Percentiles rank a stretch among this genome's conserved stretches.
These are phyloP conservation scores for Microdon myrmicae DNA, from an alignment of 2,888 invertebrate species.

Conservation along the genomic window DNA sequence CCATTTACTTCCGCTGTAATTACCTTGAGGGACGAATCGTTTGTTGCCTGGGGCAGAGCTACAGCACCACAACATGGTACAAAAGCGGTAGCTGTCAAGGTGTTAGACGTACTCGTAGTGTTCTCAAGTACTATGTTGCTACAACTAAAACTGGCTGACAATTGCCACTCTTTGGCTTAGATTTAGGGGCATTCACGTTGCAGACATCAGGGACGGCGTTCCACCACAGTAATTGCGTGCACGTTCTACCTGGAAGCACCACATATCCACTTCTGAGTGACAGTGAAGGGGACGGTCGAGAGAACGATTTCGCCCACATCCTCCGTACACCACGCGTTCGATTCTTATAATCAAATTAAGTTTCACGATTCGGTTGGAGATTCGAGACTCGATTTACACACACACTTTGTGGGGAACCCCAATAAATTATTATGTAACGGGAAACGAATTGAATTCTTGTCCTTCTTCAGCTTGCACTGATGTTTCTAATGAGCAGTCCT, in stretches of 20 bases:
- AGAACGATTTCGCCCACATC: conserved; percentile 26
- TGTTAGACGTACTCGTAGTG: not conserved
- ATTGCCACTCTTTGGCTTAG: too few relatives aligned
- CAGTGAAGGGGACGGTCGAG: conserved; percentile 5
- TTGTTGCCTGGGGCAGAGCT: conserved; percentile 4
- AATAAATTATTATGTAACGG: conserved; percentile 50
- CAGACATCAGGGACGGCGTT: too few relatives aligned
- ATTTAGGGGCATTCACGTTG: too few relatives aligned
- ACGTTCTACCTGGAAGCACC: conserved; percentile 29
- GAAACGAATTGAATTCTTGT: conserved; percentile 7
- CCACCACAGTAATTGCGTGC: conserved; percentile 16
- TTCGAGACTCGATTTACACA: conserved; percentile 24
- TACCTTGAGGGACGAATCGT: conserved; percentile 29
- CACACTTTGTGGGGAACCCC: conserved; percentile 16
- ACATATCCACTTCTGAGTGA: conserved; percentile 27
- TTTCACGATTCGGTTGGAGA: conserved; percentile 38
- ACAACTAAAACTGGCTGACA: too few relatives aligned
- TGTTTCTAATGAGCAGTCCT: conserved; percentile 8
- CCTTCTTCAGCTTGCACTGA: conserved; percentile 8
- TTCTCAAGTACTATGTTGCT: too few relatives aligned
- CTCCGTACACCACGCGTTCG: conserved; percentile 5
- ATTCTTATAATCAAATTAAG: conserved; percentile 44
- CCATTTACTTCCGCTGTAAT: conserved; percentile 46
- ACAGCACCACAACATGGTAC: not conserved
- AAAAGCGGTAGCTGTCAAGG: conserved; percentile 35